Evolutionary conservation across 2,888 invertebrate species (phyloP).

Genomic region (Diogma glabrata): DNA sequence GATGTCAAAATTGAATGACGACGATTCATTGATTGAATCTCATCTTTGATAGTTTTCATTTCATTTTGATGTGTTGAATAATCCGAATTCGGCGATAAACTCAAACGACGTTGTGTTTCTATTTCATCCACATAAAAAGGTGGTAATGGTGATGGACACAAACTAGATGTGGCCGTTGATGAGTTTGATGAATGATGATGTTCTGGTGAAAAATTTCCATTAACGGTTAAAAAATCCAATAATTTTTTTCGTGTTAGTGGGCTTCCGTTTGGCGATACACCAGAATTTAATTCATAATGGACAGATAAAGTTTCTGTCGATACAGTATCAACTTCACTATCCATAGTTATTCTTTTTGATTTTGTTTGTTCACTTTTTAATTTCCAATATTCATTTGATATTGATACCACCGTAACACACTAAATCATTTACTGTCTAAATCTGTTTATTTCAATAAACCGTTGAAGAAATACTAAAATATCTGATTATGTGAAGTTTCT

Average conservation of each 20-base stretch:
- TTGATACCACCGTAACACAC: too few relatives aligned
- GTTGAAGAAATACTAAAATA: too few relatives aligned
- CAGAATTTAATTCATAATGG: background rate
- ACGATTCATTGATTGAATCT: background rate
- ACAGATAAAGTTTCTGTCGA: background rate
- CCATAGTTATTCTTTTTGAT: background rate
- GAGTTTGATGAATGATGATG: background rate
- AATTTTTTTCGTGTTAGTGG: slow-evolving; percentile 2
- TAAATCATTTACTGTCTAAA: too few relatives aligned
- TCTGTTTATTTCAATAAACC: too few relatives aligned
- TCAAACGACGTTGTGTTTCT: slow-evolving; percentile 1
- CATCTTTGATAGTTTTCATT: background rate
- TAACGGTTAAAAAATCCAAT: slow-evolving; percentile 5
- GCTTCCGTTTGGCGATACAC: slow-evolving; percentile 7
- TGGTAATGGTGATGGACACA: slow-evolving; percentile 7
- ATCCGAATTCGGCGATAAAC: slow-evolving; percentile 2
- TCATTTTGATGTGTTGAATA: background rate
- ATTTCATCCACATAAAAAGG: background rate
- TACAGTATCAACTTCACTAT: background rate
- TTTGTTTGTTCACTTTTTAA: too few relatives aligned
- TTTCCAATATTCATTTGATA: too few relatives aligned
- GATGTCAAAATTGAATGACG: slow-evolving; percentile 7
- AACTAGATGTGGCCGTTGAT: slow-evolving; percentile 9
- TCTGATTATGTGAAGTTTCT: too few relatives aligned
- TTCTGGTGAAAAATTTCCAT: slow-evolving; percentile 9